Conservation (phyloP, 2,797 vertebrate genomes). For the Phalloptychus januarius region DNA sequence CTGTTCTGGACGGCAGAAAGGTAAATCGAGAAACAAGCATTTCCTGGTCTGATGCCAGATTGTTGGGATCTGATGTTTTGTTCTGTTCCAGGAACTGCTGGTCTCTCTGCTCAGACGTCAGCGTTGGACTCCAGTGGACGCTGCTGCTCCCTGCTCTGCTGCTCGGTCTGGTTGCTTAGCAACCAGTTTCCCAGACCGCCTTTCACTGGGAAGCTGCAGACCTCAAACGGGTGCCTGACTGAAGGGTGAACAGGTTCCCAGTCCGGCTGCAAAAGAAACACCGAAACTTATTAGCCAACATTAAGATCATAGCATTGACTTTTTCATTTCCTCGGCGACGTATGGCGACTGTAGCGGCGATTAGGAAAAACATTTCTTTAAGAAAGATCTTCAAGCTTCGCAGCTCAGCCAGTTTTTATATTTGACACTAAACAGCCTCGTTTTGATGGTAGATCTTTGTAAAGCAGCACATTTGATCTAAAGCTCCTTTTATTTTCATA, state of each 20-base stretch:
- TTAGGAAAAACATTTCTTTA: conserved; percentile 58
- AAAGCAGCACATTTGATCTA: conserved; percentile 63
- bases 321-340: conserved; percentile 30
- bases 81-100: conserved; percentile 39
- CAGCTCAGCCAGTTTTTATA: conserved; percentile 67
- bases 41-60: neutral
- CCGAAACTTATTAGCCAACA: conserved; percentile 27
- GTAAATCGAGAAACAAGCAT: conserved; percentile 20
- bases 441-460: conserved; percentile 61
- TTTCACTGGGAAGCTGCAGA: conserved; percentile 39
- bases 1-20: conserved; percentile 33
- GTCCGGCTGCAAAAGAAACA: conserved; percentile 15
- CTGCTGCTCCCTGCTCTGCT: conserved; percentile 9
- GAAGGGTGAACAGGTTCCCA: conserved; percentile 53
- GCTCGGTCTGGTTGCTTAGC: conserved; percentile 6
- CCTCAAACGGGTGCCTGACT: conserved; percentile 47
- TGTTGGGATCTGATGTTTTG: conserved; percentile 9
- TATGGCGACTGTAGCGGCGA: conserved; percentile 53
- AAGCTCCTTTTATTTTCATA: conserved; percentile 75
- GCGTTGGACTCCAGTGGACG: conserved; percentile 35
- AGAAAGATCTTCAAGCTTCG: conserved; percentile 72
- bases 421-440: conserved; percentile 47
- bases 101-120: conserved; percentile 46
- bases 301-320: conserved; percentile 19
- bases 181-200: too few species aligned